Percentiles rank a stretch among this genome's conserved stretches.
Evolutionary conservation across 2,113 vertebrate genomes (phyloP).

Genomic region (Mesoclemmys tuberculata): DNA sequence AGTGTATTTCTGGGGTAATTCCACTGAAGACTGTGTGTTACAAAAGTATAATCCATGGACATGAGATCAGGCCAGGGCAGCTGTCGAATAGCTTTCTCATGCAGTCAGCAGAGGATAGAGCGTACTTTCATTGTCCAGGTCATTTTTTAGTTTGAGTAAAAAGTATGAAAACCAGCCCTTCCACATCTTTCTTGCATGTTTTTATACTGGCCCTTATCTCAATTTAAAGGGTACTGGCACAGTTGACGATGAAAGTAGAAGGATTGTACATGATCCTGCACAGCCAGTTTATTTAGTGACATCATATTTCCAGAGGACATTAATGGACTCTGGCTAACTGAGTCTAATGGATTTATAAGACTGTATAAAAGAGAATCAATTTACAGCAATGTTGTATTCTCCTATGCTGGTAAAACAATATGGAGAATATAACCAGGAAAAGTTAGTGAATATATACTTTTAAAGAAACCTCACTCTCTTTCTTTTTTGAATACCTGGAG

Average conservation of each 20-base stretch:
- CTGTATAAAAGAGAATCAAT: not conserved
- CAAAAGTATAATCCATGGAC: not conserved
- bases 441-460: not conserved
- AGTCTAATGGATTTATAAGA: not conserved
- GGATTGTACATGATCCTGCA: not conserved
- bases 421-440: not conserved
- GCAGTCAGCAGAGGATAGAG: not conserved
- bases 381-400: not conserved
- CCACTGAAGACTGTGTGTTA: not conserved
- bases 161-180: not conserved
- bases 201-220: not conserved
- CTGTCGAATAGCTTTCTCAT: not conserved
- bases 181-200: not conserved
- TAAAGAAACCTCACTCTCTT: not conserved
- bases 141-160: not conserved
- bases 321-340: not conserved
- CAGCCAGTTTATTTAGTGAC: not conserved
- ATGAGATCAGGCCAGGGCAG: not conserved
- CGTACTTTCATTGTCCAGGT: not conserved
- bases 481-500: not conserved
- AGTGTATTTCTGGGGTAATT: not conserved
- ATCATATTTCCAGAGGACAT: not conserved
- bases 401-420: not conserved
- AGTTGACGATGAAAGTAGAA: not conserved
- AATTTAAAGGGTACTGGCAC: not conserved